Conservation (phyloP, 2,888 invertebrate species). For the Mesorhabditis sp. region DNA sequence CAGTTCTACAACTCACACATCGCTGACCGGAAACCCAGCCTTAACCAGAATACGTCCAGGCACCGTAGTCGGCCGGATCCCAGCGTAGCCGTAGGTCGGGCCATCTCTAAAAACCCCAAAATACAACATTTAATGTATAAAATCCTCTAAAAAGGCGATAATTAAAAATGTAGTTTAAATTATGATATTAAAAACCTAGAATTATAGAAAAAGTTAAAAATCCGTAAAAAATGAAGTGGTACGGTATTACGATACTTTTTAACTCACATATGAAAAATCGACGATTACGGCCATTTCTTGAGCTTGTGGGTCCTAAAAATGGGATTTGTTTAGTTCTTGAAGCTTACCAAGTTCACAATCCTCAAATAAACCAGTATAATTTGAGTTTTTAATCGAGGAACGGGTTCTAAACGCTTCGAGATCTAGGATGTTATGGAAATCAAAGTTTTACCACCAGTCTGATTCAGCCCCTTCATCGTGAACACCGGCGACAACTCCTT, state of each 20-base stretch:
- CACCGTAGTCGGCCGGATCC: background rate
- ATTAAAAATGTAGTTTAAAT: too few relatives aligned
- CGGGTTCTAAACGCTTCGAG: background rate
- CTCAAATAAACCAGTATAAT: background rate
- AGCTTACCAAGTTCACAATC: background rate
- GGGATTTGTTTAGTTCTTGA: background rate
- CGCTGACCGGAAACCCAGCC: background rate
- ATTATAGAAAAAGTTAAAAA: too few relatives aligned
- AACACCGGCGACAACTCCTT: background rate
- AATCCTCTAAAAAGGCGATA: too few relatives aligned
- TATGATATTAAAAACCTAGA: too few relatives aligned
- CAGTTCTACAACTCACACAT: background rate
- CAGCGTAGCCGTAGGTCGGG: background rate
- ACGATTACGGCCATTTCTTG: background rate
- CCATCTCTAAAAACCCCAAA: constrained; percentile 1
- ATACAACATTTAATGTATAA: background rate
- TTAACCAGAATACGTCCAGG: background rate
- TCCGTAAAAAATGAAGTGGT: too few relatives aligned
- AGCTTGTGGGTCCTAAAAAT: constrained; percentile 2
- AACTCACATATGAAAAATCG: background rate
- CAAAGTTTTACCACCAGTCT: background rate
- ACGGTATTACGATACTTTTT: background rate
- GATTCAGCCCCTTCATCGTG: background rate
- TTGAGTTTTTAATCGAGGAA: background rate
- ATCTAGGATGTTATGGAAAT: background rate